Percentiles rank a stretch among this genome's conserved stretches.
Conservation (phyloP, 2,888 invertebrate genomes). For the Nephrocerus scutellatus region DNA sequence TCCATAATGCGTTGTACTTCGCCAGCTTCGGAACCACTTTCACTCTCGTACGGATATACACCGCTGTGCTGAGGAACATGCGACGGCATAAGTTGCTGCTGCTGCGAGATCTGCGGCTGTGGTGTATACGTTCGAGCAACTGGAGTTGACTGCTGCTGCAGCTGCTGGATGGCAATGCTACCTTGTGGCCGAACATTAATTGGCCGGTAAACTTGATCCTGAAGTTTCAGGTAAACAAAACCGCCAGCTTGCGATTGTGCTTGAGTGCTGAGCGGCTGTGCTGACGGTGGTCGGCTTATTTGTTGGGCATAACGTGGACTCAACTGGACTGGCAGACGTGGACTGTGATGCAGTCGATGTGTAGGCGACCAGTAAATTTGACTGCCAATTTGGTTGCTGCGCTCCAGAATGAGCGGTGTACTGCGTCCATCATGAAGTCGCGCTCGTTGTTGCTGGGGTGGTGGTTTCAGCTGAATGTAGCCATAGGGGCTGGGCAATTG, state of each 20-base stretch:
- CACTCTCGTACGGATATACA: slow-evolving; percentile 52
- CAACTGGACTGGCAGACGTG: slow-evolving; percentile 27
- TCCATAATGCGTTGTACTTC: slow-evolving; percentile 59
- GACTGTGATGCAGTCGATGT: slow-evolving; percentile 31
- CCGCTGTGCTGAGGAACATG: no score
- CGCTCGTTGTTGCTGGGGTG: slow-evolving; percentile 21
- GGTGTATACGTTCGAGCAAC: slow-evolving; percentile 10
- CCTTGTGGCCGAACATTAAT: slow-evolving; percentile 6
- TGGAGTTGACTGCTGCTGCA: slow-evolving; percentile 17
- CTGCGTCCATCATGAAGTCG: slow-evolving; percentile 35
- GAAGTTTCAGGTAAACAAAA: slow-evolving; percentile 9
- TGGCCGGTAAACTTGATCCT: slow-evolving; percentile 16
- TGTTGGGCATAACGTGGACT: slow-evolving; percentile 32
- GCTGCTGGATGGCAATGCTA: slow-evolving; percentile 30
- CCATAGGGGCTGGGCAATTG: slow-evolving; percentile 29
- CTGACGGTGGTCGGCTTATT: no score
- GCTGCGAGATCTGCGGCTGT: slow-evolving; percentile 16
- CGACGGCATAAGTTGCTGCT: slow-evolving; percentile 17
- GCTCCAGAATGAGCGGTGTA: slow-evolving; percentile 42
- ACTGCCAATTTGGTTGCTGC: slow-evolving; percentile 34
- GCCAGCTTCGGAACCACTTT: slow-evolving; percentile 66
- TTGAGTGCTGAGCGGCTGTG: no score
- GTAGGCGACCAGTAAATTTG: slow-evolving; percentile 43
- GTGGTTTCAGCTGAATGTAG: slow-evolving; percentile 28
- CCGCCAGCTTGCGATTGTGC: no score